Evolutionary conservation across 2,113 vertebrate species (phyloP), one percentile per base, ranked within the genome.

Genomic region (Ondatra zibethicus): DNA sequence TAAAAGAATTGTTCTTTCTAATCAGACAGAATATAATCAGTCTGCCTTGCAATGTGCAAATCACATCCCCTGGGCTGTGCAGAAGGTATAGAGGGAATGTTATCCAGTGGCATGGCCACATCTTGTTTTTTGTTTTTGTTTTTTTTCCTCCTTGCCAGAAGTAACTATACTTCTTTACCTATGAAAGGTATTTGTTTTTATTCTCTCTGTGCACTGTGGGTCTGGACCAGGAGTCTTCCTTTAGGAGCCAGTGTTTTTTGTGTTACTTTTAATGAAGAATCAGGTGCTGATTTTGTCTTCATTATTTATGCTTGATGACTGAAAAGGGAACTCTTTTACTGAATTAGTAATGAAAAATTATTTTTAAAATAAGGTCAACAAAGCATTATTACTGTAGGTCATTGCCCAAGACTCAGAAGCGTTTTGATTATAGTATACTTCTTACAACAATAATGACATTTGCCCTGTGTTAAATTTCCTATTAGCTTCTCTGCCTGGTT

Each of bases 381-480:
- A 94, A 98, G 89, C 95, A 97, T 98, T 97, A 97, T 97, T 98
- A 98, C 86, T 82, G 6, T 76, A 96, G 97, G 97, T 98, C 97
- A 95, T 87, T 97, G 97, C 89, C 93, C 96, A 91, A 73, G 89
- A 96, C 94, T 94, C 96, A 97, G 96, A 97, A 97, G 91, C 50
- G 16, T 96, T 97, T 95, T 98, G 96, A 98, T 97, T 97, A 96
- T 78, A 87, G 94, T 97, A 81, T 98, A 91, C 95, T 97, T 97
- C 95, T 96, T 97, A 95, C 63, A 96, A 97, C 73, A 97, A 92
- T 98, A 96, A 96, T 97, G 97, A 97, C 97, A 97, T 97, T 98
- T 98, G 97, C 75, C 97, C 97, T 97, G 58, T 97, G 97, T 92
- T 98, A 97, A 97, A 98, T 98, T 97, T 97, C 96, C 92, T 91